phyloP scores from a whole-genome alignment of 2,888 invertebrate genomes.

The Thera britannica region DNA sequence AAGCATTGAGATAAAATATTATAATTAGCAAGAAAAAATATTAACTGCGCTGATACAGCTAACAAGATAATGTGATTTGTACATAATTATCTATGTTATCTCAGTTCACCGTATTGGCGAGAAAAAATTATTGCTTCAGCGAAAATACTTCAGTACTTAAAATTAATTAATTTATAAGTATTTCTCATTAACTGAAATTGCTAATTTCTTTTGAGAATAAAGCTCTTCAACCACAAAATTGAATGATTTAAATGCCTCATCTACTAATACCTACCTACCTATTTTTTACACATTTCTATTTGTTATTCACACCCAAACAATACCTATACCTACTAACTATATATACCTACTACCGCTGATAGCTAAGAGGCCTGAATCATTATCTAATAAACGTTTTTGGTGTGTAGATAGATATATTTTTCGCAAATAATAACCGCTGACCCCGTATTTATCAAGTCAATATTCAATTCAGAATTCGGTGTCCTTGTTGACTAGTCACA shows the following conservation, averaged over 20 bases:
- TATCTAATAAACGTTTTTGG: too few relatives aligned
- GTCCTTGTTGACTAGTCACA: neutral
- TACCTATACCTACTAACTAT: too few relatives aligned
- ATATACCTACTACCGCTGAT: neutral
- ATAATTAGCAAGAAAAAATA: constrained; percentile 21
- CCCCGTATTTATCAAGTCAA: neutral
- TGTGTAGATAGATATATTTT: too few relatives aligned
- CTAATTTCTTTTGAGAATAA: neutral
- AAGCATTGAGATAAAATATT: constrained; percentile 5
- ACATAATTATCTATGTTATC: neutral
- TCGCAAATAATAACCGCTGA: neutral
- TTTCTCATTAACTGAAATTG: neutral
- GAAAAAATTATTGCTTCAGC: neutral
- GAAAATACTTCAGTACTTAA: too few relatives aligned
- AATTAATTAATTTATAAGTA: too few relatives aligned
- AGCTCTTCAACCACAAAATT: too few relatives aligned
- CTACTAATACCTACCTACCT: too few relatives aligned
- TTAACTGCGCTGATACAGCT: constrained; percentile 22
- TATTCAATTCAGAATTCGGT: neutral
- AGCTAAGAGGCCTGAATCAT: too few relatives aligned
- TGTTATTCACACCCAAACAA: too few relatives aligned
- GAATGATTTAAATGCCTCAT: too few relatives aligned
- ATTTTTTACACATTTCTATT: too few relatives aligned
- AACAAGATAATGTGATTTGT: neutral
- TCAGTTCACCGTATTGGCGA: neutral